These are phyloP conservation scores for Sarcophaga carnaria DNA, from an alignment of 2,888 invertebrate genomes.

Conservation along the genomic window DNA sequence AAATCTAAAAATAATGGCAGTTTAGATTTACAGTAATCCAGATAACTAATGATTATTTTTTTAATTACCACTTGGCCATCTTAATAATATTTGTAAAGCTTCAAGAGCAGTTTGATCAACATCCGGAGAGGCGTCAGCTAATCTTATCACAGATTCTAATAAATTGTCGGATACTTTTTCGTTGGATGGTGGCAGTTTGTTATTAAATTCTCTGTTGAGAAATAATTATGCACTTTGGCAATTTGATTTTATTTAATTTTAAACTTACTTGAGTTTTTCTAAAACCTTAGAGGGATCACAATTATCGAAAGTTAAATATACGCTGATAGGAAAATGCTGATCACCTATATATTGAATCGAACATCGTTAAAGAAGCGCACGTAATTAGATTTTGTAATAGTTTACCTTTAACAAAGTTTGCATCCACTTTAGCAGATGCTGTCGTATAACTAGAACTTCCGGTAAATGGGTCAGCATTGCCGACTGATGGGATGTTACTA, in stretches of 20 bases:
- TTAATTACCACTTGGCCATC: slow-evolving; percentile 78
- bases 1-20: slow-evolving; percentile 83
- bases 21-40: neutral
- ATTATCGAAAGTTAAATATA: slow-evolving; percentile 88
- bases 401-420: slow-evolving; percentile 74
- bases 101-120: slow-evolving; percentile 81
- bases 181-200: slow-evolving; percentile 79
- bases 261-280: slow-evolving; percentile 85
- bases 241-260: neutral
- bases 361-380: too few relatives aligned
- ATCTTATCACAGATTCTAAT: slow-evolving; percentile 83
- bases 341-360: slow-evolving; percentile 69
- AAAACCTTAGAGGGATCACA: slow-evolving; percentile 89
- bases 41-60: neutral
- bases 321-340: slow-evolving; percentile 81
- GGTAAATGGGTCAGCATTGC: slow-evolving; percentile 86
- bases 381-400: neutral
- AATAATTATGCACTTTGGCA: neutral
- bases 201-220: slow-evolving; percentile 86
- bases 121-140: slow-evolving; percentile 82
- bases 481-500: slow-evolving; percentile 75
- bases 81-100: slow-evolving; percentile 75
- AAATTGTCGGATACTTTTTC: slow-evolving; percentile 77
- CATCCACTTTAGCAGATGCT: slow-evolving; percentile 77
- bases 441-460: slow-evolving; percentile 88